Evolutionary conservation across 2,888 invertebrate genomes (phyloP), one percentile per base, ranked within the genome.

Genomic region (Lochmaea capreae): DNA sequence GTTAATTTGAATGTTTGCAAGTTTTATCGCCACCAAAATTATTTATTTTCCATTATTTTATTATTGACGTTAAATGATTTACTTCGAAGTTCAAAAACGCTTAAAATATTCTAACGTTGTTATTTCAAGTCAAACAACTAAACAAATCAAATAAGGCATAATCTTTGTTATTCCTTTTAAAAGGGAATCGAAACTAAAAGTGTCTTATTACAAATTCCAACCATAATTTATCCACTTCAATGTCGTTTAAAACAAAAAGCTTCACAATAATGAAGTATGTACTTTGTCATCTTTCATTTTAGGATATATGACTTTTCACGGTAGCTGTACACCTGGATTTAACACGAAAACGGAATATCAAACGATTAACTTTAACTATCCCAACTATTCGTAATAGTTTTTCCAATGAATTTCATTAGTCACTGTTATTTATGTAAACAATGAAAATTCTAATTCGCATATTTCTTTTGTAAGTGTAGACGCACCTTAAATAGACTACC

Each of bases 301-400:
- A 58, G 58, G 26, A 12, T 12, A 57, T 57, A 16, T 39, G 33
- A 39, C 33, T 58, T 58, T 58, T 58, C 22, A 58, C 26, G 5
- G 58, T 26, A 58, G 26, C 3, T 18, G 58, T 58, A 9, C 58
- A 58, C 58, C 58, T 58, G 58, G 58, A 58, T 22, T n/a, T 18
- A 11, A 22, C 26, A 58, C 58, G 22, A 22, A 58, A 58, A 58
- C 22, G 26, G 58, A 58, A 58, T 58, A 58, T 58, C 6, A 22
- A 16, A 58, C 46, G 46, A 46, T 46, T 46, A n/a, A 61, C 12
- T 10, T 1, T 39, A 61, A 61, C 39, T 39, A 61, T 39, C 61
- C 61, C 39, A 39, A 39, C 33, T n/a, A 61, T 61, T 61, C 18
- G 61, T 61, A 61, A 61, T 61, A 39, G 39, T 61, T 61, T 61